Evolutionary conservation across 2,888 invertebrate genomes (phyloP), one percentile per base, ranked within the genome.

Genomic region (Pogonocherus hispidulus): DNA sequence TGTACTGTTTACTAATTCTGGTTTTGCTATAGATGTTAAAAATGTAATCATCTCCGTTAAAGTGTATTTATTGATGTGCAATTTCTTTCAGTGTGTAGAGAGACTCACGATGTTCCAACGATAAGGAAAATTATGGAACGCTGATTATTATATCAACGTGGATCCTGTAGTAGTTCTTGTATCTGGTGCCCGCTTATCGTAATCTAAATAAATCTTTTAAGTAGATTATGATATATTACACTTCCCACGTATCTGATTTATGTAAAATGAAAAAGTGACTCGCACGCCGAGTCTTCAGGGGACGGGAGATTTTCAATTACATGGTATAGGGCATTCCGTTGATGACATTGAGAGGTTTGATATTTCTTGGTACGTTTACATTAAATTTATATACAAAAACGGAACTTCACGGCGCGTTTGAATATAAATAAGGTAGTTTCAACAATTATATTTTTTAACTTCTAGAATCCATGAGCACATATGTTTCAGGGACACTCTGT

Each of bases 151-250:
- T 37, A 51, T 62, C 62, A 62, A 62, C 62, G 27, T 35, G 51
- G 51, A 22, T 59, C 16, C 16, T 59, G 59, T 62, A 37, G 47
- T 47, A 47, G 62, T 49, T 35, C 35, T 22, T 51, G 51, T 62
- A 37, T 62, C 49, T 14, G 37, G 47, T n/a, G 62, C 49, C 62
- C 47, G 16, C 59, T 59, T 59, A 59, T 52, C 54, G 27, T 63
- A 54, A 63, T 63, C 63, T 55, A 46, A 47, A 35, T 65, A 65
- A 62, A 65, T 65, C 55, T 57, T 57, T 49, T 65, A 65, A 65
- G 65, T 49, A 22, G 65, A 65, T 65, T 65, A 65, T 49, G 56
- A 65, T 65, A 65, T 56, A 65, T 65, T 63, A 56, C 65, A 65
- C 65, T 62, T 49, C 51, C 16, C 54, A 63, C 63, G 47, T 63